Evolutionary conservation across 1,140 invertebrate genomes (phyloP).

Genomic region (Listronotus bonariensis): DNA sequence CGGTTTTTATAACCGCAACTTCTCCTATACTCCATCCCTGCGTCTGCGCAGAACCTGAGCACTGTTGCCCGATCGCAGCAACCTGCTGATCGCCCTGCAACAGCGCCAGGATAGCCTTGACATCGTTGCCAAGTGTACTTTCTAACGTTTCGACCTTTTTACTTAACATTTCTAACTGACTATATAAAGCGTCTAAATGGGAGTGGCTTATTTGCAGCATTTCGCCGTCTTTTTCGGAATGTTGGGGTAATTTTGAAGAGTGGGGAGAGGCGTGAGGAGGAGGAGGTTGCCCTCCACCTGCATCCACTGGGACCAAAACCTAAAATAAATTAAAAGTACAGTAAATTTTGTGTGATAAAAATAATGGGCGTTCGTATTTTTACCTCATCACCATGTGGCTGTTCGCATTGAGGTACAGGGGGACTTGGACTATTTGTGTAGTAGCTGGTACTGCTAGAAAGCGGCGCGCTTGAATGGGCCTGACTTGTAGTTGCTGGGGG

Average conservation of each 20-base stretch:
- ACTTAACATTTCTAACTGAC: constrained; percentile 68
- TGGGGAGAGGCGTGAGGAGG: neutral
- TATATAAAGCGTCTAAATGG: constrained; percentile 61
- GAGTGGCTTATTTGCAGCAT: constrained; percentile 49
- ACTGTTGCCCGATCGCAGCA: neutral
- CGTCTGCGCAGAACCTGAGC: neutral
- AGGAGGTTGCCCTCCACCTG: constrained; percentile 18
- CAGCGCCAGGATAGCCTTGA: constrained; percentile 68
- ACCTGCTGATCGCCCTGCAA: constrained; percentile 60
- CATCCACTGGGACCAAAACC: constrained; percentile 35
- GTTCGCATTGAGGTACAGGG: constrained; percentile 39
- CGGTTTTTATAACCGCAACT: neutral
- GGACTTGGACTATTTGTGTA: constrained; percentile 55
- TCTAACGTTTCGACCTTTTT: constrained; percentile 67
- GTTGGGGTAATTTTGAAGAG: constrained; percentile 38
- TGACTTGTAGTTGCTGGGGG: constrained; percentile 23
- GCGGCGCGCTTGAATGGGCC: constrained; percentile 41
- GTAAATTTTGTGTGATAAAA: too few relatives aligned
- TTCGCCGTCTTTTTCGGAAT: constrained; percentile 52
- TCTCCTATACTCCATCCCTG: constrained; percentile 23
- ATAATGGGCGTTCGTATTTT: constrained; percentile 7
- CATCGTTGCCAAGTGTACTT: constrained; percentile 67
- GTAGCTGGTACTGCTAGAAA: constrained; percentile 55
- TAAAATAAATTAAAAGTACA: constrained; percentile 8
- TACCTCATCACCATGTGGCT: constrained; percentile 36